These are phyloP conservation scores for Geodia barretti DNA, from an alignment of 37 sponge, comb jelly and placozoan genomes.

Conservation along the genomic window DNA sequence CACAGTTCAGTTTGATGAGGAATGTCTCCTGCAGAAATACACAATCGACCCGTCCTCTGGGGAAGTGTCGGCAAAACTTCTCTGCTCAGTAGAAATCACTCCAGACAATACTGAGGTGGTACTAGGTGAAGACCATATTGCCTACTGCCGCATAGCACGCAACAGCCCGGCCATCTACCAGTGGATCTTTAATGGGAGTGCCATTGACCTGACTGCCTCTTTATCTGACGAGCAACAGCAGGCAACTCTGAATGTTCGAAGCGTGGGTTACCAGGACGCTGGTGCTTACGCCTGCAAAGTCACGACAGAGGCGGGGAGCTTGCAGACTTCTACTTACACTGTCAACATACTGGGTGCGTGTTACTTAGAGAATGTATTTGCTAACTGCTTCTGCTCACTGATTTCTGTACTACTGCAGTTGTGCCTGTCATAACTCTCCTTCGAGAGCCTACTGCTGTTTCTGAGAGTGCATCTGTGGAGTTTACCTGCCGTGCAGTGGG, in stretches of 20 bases:
- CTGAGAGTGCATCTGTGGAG: conserved; percentile 1
- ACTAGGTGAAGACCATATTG: conserved; percentile 5
- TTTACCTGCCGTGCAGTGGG: conserved; percentile 63
- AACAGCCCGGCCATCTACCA: conserved; percentile 46
- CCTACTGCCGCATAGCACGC: conserved; percentile 16
- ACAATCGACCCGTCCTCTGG: conserved; percentile 17
- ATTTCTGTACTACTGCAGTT: conserved; percentile 30
- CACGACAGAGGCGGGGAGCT: conserved; percentile 30
- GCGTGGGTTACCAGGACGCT: conserved; percentile 18
- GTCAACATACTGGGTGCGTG: conserved; percentile 52
- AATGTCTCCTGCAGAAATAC: conserved; percentile 43
- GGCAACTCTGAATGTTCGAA: not conserved
- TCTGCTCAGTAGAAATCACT: conserved; percentile 15
- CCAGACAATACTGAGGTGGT: conserved; percentile 9
- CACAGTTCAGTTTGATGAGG: conserved; percentile 22
- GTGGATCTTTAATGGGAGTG: conserved; percentile 58
- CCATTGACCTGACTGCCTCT: not conserved
- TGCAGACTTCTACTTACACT: conserved; percentile 28
- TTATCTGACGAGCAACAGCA: not conserved
- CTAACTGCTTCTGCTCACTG: not conserved
- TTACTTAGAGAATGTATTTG: not conserved
- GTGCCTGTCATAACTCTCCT: conserved; percentile 40
- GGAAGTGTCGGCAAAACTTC: conserved; percentile 5
- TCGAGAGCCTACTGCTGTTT: conserved; percentile 9
- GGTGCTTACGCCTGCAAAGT: conserved; percentile 63